Evolutionary conservation across 2,797 vertebrate species (phyloP), one percentile per base, ranked within the genome.

Genomic region (Bufotes viridis): DNA sequence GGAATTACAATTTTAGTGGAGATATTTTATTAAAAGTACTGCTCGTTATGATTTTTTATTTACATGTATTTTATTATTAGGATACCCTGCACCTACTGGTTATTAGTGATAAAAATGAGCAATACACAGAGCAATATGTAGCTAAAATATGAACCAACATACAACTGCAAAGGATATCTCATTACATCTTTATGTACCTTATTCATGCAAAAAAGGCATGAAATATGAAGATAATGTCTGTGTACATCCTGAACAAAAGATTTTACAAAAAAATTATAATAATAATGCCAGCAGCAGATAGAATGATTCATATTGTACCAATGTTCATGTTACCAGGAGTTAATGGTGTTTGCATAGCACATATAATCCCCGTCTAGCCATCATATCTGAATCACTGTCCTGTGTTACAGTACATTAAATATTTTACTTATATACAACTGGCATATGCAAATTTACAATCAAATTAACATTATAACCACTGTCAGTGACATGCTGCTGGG

Each of bases 321-420:
- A 74, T 61, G 22, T 49, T 58, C 53, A 72, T 24, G 72, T 87
- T 87, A 87, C 51, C 58, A 82, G 53, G 55, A 87, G 51, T 53
- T 75, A 60, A 53, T 82, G 58, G 60, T 81, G 57, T 65, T 82
- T 82, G 86, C 69, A 76, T 65, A 87, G 58, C 51, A 80, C 67
- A 61, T 20, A 22, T 24, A 26, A 72, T 69, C 57, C 65, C n/a
- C 65, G 53, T 63, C 51, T 55, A 11, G 18, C 24, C 55, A 51
- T 78, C 49, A 51, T 81, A 78, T 72, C 29, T 74, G 65, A 81
- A 81, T 81, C 55, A 75, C 9, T 49, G 22, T 49, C 69, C 75
- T 57, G 51, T 72, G 57, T 65, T 82, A 82, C 61, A 26, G 49
- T 82, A 55, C 24, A 70, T 55, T 6, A 82, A 24, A 53, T 4